Evolutionary conservation across 2,888 invertebrate genomes (phyloP).

Genomic region (Halocaridina rubra): DNA sequence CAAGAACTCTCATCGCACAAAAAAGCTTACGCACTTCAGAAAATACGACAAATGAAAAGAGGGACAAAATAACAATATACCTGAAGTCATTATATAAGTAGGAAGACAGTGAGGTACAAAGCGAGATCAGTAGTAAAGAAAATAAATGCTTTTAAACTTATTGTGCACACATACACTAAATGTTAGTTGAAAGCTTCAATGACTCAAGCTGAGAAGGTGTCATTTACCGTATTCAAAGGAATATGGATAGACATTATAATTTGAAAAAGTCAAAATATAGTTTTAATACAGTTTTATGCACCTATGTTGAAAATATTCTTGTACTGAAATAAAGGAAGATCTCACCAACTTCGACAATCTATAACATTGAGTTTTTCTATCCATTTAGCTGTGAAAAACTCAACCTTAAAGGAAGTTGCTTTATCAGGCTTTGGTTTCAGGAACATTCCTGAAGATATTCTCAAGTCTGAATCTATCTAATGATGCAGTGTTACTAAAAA

Average conservation of each 20-base stretch:
- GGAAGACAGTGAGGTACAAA: slow-evolving; percentile 48
- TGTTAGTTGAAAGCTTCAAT: too few relatives aligned
- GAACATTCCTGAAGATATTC: too few relatives aligned
- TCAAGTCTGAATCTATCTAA: too few relatives aligned
- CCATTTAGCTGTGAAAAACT: neutral
- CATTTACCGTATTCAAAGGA: too few relatives aligned
- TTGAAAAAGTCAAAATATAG: too few relatives aligned
- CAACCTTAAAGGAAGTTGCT: slow-evolving; percentile 27
- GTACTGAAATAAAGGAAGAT: slow-evolving; percentile 27
- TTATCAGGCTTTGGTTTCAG: too few relatives aligned
- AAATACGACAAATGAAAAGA: neutral
- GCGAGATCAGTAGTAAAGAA: slow-evolving; percentile 36
- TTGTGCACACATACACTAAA: neutral
- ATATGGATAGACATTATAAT: too few relatives aligned
- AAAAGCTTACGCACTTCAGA: neutral
- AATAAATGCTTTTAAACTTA: neutral
- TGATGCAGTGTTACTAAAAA: too few relatives aligned
- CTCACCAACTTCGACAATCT: slow-evolving; percentile 28
- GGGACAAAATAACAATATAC: neutral
- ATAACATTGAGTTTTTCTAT: slow-evolving; percentile 23
- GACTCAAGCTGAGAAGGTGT: too few relatives aligned
- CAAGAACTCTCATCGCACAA: slow-evolving; percentile 11
- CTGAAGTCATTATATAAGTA: neutral
- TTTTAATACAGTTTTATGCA: too few relatives aligned
- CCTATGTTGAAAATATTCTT: too few relatives aligned